Base-by-base conservation (phyloP, 2,888 invertebrate genomes). In the Xestoiulus laeticollis region DNA sequence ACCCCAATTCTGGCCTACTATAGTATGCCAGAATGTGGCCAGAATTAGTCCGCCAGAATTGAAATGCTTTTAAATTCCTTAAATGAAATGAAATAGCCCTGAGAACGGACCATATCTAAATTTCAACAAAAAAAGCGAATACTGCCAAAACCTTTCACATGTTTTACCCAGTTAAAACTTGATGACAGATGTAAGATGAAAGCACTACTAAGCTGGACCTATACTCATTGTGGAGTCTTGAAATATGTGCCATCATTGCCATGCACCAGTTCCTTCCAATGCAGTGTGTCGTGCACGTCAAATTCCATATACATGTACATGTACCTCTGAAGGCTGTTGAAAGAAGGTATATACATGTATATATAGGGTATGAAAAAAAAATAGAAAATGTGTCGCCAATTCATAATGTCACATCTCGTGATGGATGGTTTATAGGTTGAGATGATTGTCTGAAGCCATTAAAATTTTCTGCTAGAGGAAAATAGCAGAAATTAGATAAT, bases 401-500 rank as follows among this genome's bases (percentile, higher is more conserved):
- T 68, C 26, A 68, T 68, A 68, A 68, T 22, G 68, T n/a, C 68
- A n/a, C 59, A n/a, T 59, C n/a, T 19, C 22, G 6, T 68, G 68
- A 68, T 68, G 68, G 68, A 68, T 68, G 68, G 68, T 26, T 68
- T 68, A 68, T 68, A 68, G 26, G 22, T 10, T 68, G 68, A 68
- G 68, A 68, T 26, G 68, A 8, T 26, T 26, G 22, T 68, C 68
- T 0, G 68, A 26, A 68, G 68, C 68, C 68, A 68, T 68, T 68
- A 22, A 68, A 68, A 68, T 26, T 26, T 12, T 68, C 26, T 26
- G 68, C 8, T 12, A n/a, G 68, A 26, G 68, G 22, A 26, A 68
- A 68, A 68, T 68, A 26, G 68, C 22, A 26, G 68, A 68, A 68
- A 68, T 68, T 68, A 68, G 68, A 68, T 68, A 68, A 68, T 68